These are phyloP conservation scores for Drosophila pandora DNA, from an alignment of 1,140 invertebrate species.

Conservation along the genomic window DNA sequence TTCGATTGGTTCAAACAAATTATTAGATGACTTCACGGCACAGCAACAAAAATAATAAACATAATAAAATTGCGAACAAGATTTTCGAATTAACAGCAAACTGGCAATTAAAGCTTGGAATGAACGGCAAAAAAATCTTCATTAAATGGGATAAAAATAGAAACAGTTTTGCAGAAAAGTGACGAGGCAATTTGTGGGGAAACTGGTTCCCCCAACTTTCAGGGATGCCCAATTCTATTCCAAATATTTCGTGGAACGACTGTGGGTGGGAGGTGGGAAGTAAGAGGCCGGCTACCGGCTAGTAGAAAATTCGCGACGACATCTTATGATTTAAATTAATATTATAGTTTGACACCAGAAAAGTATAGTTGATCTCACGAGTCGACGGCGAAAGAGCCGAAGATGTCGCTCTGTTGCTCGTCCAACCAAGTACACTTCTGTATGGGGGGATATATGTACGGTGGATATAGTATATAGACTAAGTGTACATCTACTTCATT, in stretches of 20 bases:
- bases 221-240: slow-evolving; percentile 21
- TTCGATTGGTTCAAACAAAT: slow-evolving; percentile 74
- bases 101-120: slow-evolving; percentile 36
- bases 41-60: slow-evolving; percentile 50
- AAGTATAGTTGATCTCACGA: not conserved
- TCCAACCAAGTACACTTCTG: slow-evolving; percentile 20
- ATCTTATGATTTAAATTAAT: slow-evolving; percentile 79
- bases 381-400: slow-evolving; percentile 29
- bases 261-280: not conserved
- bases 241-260: not conserved
- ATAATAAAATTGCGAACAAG: slow-evolving; percentile 51
- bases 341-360: slow-evolving; percentile 62
- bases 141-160: slow-evolving; percentile 35
- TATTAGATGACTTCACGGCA: slow-evolving; percentile 74
- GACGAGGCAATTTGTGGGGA: slow-evolving; percentile 24
- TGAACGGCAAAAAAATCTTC: slow-evolving; percentile 41
- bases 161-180: slow-evolving; percentile 38
- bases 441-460: slow-evolving; percentile 23
- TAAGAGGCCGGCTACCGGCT: slow-evolving; percentile 30
- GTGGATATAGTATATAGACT: slow-evolving; percentile 66
- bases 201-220: slow-evolving; percentile 35
- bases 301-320: slow-evolving; percentile 54
- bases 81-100: slow-evolving; percentile 54
- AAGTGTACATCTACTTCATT: slow-evolving; percentile 61
- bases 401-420: slow-evolving; percentile 27